Percentiles rank a stretch among this genome's conserved stretches.
These are phyloP conservation scores for Drosophila nigrodunni DNA, from an alignment of 1,140 invertebrate genomes.

Conservation along the genomic window DNA sequence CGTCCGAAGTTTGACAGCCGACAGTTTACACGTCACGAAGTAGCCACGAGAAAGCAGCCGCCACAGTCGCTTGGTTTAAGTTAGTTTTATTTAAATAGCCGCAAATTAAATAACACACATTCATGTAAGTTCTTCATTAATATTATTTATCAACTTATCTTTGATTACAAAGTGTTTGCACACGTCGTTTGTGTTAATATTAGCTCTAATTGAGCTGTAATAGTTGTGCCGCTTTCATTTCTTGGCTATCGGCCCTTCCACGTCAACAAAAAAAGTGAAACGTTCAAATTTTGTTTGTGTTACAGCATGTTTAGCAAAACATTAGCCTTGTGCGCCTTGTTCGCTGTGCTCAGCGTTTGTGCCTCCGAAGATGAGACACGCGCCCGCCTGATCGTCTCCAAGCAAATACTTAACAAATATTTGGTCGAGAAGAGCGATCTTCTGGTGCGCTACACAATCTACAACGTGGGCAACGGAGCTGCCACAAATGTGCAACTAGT, in stretches of 20 bases:
- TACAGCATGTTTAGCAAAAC: constrained; percentile 75
- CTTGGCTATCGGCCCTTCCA: constrained; percentile 60
- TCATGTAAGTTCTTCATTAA: constrained; percentile 64
- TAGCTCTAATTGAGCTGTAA: neutral
- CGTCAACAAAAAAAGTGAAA: constrained; percentile 79
- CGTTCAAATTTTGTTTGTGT: constrained; percentile 33
- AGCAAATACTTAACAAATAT: constrained; percentile 98
- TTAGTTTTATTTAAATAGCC: constrained; percentile 50
- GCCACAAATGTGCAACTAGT: constrained; percentile 95
- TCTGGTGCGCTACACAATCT: constrained; percentile 95
- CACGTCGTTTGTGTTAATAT: constrained; percentile 17
- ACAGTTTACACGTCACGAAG: constrained; percentile 79
- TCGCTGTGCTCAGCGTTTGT: constrained; percentile 69
- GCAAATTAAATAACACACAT: constrained; percentile 45
- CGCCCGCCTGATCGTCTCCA: constrained; percentile 91
- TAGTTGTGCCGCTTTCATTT: constrained; percentile 15
- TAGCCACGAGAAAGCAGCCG: constrained; percentile 67
- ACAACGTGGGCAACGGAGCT: constrained; percentile 93
- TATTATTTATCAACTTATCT: neutral
- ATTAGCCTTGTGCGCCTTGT: constrained; percentile 63
- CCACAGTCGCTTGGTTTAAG: constrained; percentile 27
- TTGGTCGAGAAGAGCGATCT: constrained; percentile 99
- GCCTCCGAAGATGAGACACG: constrained; percentile 87
- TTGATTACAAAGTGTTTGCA: neutral
- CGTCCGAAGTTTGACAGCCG: constrained; percentile 64